These are phyloP conservation scores for Eumeta japonica DNA, from an alignment of 1,140 invertebrate genomes.

Conservation along the genomic window DNA sequence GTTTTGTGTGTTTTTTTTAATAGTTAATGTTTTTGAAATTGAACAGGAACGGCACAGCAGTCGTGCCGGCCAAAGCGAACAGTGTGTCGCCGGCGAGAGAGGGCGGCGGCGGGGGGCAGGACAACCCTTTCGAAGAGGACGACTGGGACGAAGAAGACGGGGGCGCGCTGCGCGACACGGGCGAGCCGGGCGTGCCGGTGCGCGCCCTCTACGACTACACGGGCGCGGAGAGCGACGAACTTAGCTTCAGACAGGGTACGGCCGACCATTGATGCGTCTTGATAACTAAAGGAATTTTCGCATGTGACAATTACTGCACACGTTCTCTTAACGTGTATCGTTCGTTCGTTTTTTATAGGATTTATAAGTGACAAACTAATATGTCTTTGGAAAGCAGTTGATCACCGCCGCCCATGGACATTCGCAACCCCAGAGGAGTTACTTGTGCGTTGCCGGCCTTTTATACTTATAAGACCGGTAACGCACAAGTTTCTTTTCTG, in stretches of 20 bases:
- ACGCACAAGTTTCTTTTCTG: no score
- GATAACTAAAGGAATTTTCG: background rate
- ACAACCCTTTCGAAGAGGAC: constrained; percentile 80
- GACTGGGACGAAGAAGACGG: constrained; percentile 85
- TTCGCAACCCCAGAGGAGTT: no score
- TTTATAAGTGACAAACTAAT: no score
- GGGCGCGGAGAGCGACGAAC: constrained; percentile 93
- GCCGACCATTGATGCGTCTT: background rate
- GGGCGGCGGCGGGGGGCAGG: constrained; percentile 35
- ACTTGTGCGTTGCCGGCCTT: no score
- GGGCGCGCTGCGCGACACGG: constrained; percentile 83
- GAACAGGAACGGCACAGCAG: constrained; percentile 50
- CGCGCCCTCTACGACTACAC: constrained; percentile 95
- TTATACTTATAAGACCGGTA: no score
- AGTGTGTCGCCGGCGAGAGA: constrained; percentile 37
- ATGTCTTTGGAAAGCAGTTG: no score
- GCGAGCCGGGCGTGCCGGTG: constrained; percentile 90
- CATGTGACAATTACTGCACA: background rate
- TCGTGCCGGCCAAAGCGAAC: constrained; percentile 34
- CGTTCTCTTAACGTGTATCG: no score
- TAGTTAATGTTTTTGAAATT: no score
- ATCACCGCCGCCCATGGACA: no score
- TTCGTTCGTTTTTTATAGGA: no score
- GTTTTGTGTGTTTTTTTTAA: no score
- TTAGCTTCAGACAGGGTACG: constrained; percentile 92